phyloP scores from a whole-genome alignment of 2,797 vertebrate species.

The Eutrigla gurnardus region DNA sequence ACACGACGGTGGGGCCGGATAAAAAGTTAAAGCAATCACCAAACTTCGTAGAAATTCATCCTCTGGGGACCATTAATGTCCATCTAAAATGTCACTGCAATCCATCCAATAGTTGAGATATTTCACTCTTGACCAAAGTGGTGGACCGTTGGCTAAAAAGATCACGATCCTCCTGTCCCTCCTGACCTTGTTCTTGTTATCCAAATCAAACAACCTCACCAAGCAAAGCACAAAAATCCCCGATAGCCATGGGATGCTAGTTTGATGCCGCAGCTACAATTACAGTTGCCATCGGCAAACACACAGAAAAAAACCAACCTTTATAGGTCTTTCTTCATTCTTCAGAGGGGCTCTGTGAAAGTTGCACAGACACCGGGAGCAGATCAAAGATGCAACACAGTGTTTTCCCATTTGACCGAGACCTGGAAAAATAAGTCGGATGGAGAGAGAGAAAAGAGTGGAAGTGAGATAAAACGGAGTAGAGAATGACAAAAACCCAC shows the following conservation, averaged over 20 bases:
- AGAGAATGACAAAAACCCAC: slow-evolving; percentile 45
- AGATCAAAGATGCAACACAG: slow-evolving; percentile 70
- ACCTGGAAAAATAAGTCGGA: slow-evolving; percentile 71
- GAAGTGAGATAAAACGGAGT: slow-evolving; percentile 54
- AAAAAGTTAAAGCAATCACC: slow-evolving; percentile 5
- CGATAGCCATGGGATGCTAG: slow-evolving; percentile 60
- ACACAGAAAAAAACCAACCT: slow-evolving; percentile 35
- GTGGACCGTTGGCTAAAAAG: slow-evolving; percentile 4
- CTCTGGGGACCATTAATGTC: background rate
- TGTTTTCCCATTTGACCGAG: slow-evolving; percentile 76
- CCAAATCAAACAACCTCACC: slow-evolving; percentile 45
- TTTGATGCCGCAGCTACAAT: slow-evolving; percentile 59
- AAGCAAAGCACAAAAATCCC: slow-evolving; percentile 49
- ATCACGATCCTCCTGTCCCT: slow-evolving; percentile 22
- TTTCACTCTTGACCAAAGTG: slow-evolving; percentile 7
- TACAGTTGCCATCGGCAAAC: slow-evolving; percentile 40
- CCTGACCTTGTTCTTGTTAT: slow-evolving; percentile 44
- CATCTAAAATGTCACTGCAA: slow-evolving; percentile 2
- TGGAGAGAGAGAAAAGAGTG: slow-evolving; percentile 42
- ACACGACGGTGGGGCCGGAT: background rate
- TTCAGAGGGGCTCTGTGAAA: slow-evolving; percentile 57
- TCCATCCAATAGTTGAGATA: slow-evolving; percentile 5
- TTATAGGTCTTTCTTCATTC: slow-evolving; percentile 54
- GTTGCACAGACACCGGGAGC: slow-evolving; percentile 57
- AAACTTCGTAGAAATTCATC: background rate